Percentiles rank a stretch among this genome's conserved stretches.
phyloP scores from a whole-genome alignment of 2,113 vertebrate species.

The Bostrychus sinensis region DNA sequence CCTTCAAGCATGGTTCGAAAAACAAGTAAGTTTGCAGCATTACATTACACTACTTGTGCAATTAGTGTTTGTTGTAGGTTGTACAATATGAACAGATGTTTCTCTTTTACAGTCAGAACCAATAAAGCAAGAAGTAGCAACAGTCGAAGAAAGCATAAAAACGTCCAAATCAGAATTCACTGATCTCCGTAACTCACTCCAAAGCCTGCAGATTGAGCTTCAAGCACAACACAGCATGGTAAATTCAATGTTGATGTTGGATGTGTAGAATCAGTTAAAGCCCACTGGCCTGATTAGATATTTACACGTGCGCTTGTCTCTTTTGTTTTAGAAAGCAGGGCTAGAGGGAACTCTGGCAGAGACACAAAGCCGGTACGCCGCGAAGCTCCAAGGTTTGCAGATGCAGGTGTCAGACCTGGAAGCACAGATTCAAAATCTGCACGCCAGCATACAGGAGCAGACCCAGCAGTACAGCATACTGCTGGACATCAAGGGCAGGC shows the following conservation, averaged over 20 bases:
- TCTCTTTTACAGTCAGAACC: constrained; percentile 74
- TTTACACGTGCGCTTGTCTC: not conserved
- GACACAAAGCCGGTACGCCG: constrained; percentile 83
- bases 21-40: constrained; percentile 57
- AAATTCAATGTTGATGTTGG: no score
- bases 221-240: constrained; percentile 90
- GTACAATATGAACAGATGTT: not conserved
- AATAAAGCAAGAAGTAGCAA: constrained; percentile 82
- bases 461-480: constrained; percentile 86
- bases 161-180: constrained; percentile 80
- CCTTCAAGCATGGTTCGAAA: not conserved
- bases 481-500: constrained; percentile 87
- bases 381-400: constrained; percentile 83
- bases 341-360: constrained; percentile 85
- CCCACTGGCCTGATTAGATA: not conserved
- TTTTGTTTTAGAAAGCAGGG: constrained; percentile 78
- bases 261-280: no score
- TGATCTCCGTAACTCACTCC: constrained; percentile 81
- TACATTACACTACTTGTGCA: not conserved
- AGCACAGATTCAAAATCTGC: constrained; percentile 80
- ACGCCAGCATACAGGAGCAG: constrained; percentile 85
- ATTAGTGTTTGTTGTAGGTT: no score
- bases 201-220: constrained; percentile 86
- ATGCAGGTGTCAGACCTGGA: constrained; percentile 81
- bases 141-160: constrained; percentile 77